Conservation (phyloP, 2,888 invertebrate genomes). For the Bembecia ichneumoniformis region DNA sequence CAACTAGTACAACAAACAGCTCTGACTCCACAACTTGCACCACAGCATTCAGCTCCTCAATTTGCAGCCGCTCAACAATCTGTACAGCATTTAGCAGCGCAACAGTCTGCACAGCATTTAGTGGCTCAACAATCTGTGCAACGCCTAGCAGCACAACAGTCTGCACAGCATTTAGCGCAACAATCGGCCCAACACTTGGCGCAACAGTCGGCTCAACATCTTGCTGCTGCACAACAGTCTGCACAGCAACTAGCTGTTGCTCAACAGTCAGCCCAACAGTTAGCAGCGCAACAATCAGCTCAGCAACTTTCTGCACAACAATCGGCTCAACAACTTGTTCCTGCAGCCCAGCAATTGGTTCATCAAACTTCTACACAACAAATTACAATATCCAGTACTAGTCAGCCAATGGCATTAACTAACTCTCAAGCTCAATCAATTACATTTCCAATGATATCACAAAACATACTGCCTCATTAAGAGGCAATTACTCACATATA, state of each 20-base stretch:
- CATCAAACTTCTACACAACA: slow-evolving; percentile 65
- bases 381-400: slow-evolving; percentile 61
- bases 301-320: slow-evolving; percentile 42
- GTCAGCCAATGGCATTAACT: slow-evolving; percentile 59
- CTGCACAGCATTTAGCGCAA: slow-evolving; percentile 35
- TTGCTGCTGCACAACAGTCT: slow-evolving; percentile 23
- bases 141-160: slow-evolving; percentile 40
- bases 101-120: slow-evolving; percentile 36
- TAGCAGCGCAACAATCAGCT: slow-evolving; percentile 48
- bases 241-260: slow-evolving; percentile 13
- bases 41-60: slow-evolving; percentile 53
- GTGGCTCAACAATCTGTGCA: slow-evolving; percentile 44
- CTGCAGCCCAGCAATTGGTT: slow-evolving; percentile 52
- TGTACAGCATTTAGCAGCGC: slow-evolving; percentile 48
- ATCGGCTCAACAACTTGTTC: slow-evolving; percentile 34
- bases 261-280: slow-evolving; percentile 50
- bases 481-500: background rate
- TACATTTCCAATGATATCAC: slow-evolving; percentile 64
- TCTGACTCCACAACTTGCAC: slow-evolving; percentile 45
- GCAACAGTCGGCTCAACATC: slow-evolving; percentile 39
- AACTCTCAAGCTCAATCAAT: slow-evolving; percentile 62
- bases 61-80: slow-evolving; percentile 50
- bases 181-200: slow-evolving; percentile 35
- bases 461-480: slow-evolving; percentile 62
- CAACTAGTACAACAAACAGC: slow-evolving; percentile 59